phyloP scores from a whole-genome alignment of 2,797 vertebrate genomes.

The Phalloptychus januarius region DNA sequence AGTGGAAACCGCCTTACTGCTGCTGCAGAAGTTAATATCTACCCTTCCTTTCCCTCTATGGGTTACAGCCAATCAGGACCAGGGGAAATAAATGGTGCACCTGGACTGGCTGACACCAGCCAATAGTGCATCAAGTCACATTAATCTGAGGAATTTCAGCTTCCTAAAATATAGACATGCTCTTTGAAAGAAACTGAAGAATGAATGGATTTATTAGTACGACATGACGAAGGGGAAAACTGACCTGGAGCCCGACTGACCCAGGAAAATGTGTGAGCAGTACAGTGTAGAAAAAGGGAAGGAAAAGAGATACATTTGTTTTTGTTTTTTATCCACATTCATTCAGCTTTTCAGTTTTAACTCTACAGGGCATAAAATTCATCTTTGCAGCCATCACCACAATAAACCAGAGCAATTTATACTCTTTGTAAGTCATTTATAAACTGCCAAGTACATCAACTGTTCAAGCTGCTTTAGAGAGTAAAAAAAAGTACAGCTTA shows the following conservation, averaged over 20 bases:
- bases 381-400: constrained; percentile 80
- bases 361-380: constrained; percentile 56
- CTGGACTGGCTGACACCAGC: no score
- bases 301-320: constrained; percentile 41
- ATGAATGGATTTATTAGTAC: neutral
- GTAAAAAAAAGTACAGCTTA: constrained; percentile 57
- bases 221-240: neutral
- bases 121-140: no score
- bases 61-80: no score
- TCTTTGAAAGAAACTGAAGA: no score
- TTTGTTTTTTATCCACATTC: constrained; percentile 56
- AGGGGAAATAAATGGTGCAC: no score
- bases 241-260: neutral
- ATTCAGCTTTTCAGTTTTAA: constrained; percentile 57
- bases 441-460: constrained; percentile 72
- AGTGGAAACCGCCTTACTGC: no score
- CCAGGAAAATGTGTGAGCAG: neutral
- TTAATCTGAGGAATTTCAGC: no score
- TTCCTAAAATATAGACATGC: no score
- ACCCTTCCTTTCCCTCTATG: no score
- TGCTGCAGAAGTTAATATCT: no score
- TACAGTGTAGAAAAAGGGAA: constrained; percentile 4
- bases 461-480: constrained; percentile 77
- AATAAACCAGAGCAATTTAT: constrained; percentile 73
- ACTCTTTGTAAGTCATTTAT: constrained; percentile 41